Percentiles rank a stretch among this genome's conserved stretches.
Evolutionary conservation across 2,888 invertebrate genomes (phyloP).

Genomic region (Geotrupes spiniger): DNA sequence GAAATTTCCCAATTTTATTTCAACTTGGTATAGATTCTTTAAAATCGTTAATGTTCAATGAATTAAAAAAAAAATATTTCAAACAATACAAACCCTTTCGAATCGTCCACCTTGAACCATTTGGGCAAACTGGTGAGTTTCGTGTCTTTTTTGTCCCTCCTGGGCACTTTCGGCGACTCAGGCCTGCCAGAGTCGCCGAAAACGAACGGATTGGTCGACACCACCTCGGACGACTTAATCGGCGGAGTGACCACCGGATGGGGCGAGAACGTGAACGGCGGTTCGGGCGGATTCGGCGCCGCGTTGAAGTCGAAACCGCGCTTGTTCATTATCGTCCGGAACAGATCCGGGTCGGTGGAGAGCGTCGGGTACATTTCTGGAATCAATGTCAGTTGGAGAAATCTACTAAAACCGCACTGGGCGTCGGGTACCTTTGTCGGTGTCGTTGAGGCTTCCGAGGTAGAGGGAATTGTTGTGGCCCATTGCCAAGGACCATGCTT

Average conservation of each 20-base stretch:
- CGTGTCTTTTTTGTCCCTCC: slow-evolving; percentile 45
- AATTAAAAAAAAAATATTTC: no score
- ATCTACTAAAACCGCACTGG: not conserved
- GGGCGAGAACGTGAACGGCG: slow-evolving; percentile 33
- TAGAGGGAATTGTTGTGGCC: slow-evolving; percentile 63
- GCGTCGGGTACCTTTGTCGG: slow-evolving; percentile 42
- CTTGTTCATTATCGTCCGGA: slow-evolving; percentile 40
- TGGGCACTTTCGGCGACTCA: slow-evolving; percentile 44
- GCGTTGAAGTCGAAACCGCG: slow-evolving; percentile 60
- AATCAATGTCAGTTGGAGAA: slow-evolving; percentile 12
- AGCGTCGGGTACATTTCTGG: slow-evolving; percentile 30
- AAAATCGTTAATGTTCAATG: no score
- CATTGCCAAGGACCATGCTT: slow-evolving; percentile 70
- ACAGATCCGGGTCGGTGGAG: slow-evolving; percentile 28
- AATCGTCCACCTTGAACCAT: slow-evolving; percentile 57
- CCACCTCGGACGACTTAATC: slow-evolving; percentile 23
- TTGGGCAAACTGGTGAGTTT: slow-evolving; percentile 57
- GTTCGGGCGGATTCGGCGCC: slow-evolving; percentile 34
- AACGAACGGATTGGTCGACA: slow-evolving; percentile 48
- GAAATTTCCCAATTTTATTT: no score
- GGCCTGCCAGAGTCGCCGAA: slow-evolving; percentile 45
- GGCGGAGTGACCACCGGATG: slow-evolving; percentile 23
- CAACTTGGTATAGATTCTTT: no score
- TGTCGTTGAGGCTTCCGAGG: slow-evolving; percentile 57
- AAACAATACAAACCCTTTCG: slow-evolving; percentile 40